phyloP scores from a whole-genome alignment of 92 coral and sea anemone genomes.

The Anthopleura xanthogrammica region DNA sequence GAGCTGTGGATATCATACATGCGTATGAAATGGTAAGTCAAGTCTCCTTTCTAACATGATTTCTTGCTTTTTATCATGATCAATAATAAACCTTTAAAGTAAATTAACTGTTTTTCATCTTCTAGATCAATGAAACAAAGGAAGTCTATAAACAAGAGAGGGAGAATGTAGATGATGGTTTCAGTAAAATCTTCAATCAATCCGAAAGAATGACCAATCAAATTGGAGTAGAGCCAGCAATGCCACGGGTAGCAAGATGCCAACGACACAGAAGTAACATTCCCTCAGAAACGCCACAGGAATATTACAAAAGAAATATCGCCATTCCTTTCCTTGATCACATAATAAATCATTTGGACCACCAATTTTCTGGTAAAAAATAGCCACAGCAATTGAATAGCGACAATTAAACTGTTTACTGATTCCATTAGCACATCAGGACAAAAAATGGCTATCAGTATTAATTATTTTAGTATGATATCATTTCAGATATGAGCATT shows the following conservation, averaged over 20 bases:
- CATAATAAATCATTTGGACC: slow-evolving; percentile 22
- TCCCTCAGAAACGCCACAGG: slow-evolving; percentile 25
- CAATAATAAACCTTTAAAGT: too few species aligned
- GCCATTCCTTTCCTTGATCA: slow-evolving; percentile 37
- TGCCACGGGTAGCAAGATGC: slow-evolving; percentile 25
- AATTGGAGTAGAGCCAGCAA: slow-evolving; percentile 25
- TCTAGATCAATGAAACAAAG: slow-evolving; percentile 1
- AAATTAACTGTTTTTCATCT: neutral
- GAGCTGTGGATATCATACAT: slow-evolving; percentile 12
- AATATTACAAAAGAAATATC: slow-evolving; percentile 37
- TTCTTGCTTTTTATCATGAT: slow-evolving; percentile 9
- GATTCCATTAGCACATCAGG: neutral
- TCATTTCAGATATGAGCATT: slow-evolving; percentile 33
- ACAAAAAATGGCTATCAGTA: neutral
- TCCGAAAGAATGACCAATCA: slow-evolving; percentile 38
- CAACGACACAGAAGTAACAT: slow-evolving; percentile 38
- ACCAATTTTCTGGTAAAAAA: slow-evolving; percentile 28
- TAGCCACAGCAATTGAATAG: slow-evolving; percentile 9
- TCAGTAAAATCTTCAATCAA: slow-evolving; percentile 33
- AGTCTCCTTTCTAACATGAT: neutral
- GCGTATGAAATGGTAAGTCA: slow-evolving; percentile 10
- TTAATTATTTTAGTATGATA: slow-evolving; percentile 3
- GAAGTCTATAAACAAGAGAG: slow-evolving; percentile 18
- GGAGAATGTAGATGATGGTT: slow-evolving; percentile 27
- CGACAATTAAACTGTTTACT: neutral